Percentiles rank a stretch among this genome's conserved stretches.
Evolutionary conservation across 2,113 vertebrate species (phyloP).

Genomic region (Ivindomyrus marchei): DNA sequence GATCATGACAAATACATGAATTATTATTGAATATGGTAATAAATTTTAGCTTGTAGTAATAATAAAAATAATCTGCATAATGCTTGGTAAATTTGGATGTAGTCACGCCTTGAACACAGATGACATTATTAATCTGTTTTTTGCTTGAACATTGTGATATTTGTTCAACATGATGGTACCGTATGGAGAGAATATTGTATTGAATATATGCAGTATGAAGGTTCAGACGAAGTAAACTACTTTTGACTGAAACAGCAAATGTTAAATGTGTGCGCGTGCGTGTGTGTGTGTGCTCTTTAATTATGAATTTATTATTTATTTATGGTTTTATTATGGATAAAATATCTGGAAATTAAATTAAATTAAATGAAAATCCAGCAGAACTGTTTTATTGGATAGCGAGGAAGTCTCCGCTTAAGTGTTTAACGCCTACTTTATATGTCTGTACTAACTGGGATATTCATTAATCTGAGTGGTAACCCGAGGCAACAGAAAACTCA

Average conservation of each 20-base stretch:
- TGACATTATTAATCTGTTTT: not conserved
- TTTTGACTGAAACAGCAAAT: not conserved
- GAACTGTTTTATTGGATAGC: not conserved
- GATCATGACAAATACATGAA: not conserved
- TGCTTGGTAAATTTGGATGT: not conserved
- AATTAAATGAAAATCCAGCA: not conserved
- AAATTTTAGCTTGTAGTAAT: not conserved
- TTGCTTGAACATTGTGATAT: not conserved
- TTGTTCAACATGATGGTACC: not conserved
- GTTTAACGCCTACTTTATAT: not conserved
- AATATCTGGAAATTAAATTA: not conserved
- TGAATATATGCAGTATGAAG: not conserved
- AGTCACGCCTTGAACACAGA: not conserved
- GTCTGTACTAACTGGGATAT: not conserved
- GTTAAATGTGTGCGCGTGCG: not conserved
- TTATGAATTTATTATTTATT: not conserved
- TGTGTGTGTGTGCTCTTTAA: not conserved
- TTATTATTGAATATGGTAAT: not conserved
- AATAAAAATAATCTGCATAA: not conserved
- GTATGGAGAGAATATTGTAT: not conserved
- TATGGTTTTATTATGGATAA: not conserved
- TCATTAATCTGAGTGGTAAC: not conserved
- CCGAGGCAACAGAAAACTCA: not conserved
- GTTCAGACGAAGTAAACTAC: not conserved
- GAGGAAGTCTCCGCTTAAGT: not conserved